Base-by-base conservation (phyloP, 1,140 invertebrate genomes). In the Drosophila eugracilis region DNA sequence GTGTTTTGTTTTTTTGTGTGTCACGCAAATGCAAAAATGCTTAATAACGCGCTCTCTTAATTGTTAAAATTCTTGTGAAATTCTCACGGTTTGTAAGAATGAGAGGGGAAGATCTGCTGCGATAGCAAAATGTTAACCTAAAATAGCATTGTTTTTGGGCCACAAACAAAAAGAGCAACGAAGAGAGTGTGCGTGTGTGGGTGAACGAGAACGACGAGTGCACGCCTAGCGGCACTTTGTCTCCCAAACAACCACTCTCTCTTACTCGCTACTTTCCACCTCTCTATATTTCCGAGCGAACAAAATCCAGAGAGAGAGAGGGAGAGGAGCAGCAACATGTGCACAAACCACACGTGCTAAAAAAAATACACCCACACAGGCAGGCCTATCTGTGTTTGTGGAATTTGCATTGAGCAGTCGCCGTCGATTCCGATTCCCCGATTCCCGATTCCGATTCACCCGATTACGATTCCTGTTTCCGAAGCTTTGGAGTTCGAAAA, bases 281-380 rank as follows among this genome's bases (percentile, higher is more conserved):
- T 60, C 57, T 62, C 70, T 73, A 48, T 73, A 54, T 48, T n/a
- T n/a, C n/a, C n/a, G n/a, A n/a, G n/a, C n/a, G n/a, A n/a, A 30
- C 0, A 30, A 30, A 30, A 7, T 3, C 3, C 36, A 34, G 55
- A 58, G 57, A 44, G 57, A 60, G 71, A 65, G 57, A 44, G n/a
- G 10, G 55, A 41, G 21, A 60, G 53, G 55, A 69, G 63, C 78
- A 90, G 86, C 86, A 90, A 90, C 86, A 90, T 90, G 86, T 90
- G 86, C 86, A 90, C 86, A 86, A 90, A 88, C 86, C 86, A 90
- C 86, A 90, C 86, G 86, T 90, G 86, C 86, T 90, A 83, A 89
- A 89, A 80, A 89, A 86, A 84, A 79, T 47, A 45, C 49, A 79
- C 55, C 72, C 70, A 75, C 75, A 67, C 44, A 77, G 55, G 62